phyloP scores from a whole-genome alignment of 2,797 vertebrate species.

The Vultur gryphus region DNA sequence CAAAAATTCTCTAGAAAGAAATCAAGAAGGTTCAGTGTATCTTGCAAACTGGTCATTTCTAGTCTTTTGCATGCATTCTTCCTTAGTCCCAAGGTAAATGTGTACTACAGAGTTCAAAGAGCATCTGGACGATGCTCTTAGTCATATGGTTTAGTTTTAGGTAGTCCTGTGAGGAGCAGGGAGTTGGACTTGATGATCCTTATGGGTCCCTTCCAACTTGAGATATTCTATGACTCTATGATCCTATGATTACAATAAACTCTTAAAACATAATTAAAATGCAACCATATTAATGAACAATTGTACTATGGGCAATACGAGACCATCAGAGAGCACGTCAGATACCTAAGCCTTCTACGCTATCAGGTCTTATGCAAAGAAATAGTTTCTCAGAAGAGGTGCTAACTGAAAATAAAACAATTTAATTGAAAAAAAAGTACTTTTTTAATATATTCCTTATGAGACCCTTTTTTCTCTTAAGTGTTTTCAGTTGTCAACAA shows the following conservation, averaged over 20 bases:
- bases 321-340: not conserved
- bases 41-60: not conserved
- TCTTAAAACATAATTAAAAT: not conserved
- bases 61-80: not conserved
- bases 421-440: not conserved
- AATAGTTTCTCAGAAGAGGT: not conserved
- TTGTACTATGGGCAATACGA: not conserved
- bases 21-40: not conserved
- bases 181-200: not conserved
- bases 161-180: not conserved
- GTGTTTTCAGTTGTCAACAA: not conserved
- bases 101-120: not conserved
- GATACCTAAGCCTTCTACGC: not conserved
- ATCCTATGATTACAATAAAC: not conserved
- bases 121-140: not conserved
- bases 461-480: not conserved
- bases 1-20: not conserved
- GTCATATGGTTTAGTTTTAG: not conserved
- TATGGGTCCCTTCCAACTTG: not conserved
- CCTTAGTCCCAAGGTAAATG: not conserved
- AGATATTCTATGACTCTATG: not conserved
- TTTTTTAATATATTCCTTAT: not conserved
- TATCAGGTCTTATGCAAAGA: not conserved
- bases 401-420: not conserved
- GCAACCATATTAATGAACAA: not conserved